These are phyloP conservation scores for Pseudopleuronectes americanus DNA, from an alignment of 2,797 vertebrate species.

Conservation along the genomic window DNA sequence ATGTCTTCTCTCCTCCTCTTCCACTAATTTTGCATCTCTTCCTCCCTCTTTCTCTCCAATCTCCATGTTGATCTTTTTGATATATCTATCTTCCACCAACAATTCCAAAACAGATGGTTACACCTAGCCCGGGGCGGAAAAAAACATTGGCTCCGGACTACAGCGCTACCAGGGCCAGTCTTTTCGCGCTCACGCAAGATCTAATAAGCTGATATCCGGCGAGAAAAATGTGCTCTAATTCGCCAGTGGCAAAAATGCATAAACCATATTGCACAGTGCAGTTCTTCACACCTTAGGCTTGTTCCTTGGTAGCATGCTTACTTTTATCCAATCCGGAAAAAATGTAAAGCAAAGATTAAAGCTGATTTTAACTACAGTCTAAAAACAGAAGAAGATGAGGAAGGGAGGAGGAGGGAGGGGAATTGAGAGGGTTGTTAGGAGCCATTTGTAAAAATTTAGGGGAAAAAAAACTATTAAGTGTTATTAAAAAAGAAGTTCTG, in stretches of 20 bases:
- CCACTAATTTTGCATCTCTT: conserved; percentile 18
- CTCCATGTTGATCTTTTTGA: conserved; percentile 71
- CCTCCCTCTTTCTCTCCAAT: conserved; percentile 47
- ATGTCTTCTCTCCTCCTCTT: conserved; percentile 45
- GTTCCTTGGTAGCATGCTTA: conserved; percentile 72
- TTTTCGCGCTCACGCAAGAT: conserved; percentile 73
- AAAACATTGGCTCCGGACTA: conserved; percentile 79
- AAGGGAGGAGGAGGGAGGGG: conserved; percentile 9
- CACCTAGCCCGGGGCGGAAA: conserved; percentile 77
- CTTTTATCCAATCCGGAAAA: conserved; percentile 60
- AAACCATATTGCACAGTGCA: conserved; percentile 69
- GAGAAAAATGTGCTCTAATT: conserved; percentile 65
- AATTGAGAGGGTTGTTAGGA: conserved; percentile 45
- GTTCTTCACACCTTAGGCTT: conserved; percentile 75
- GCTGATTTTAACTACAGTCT: conserved; percentile 44
- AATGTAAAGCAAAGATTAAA: conserved; percentile 64
- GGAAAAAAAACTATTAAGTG: conserved; percentile 66
- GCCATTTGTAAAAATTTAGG: conserved; percentile 71
- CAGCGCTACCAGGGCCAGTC: conserved; percentile 63
- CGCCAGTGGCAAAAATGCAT: conserved; percentile 74
- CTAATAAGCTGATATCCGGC: conserved; percentile 76
- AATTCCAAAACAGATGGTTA: conserved; percentile 82
- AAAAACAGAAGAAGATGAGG: conserved; percentile 27
- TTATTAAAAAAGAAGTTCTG: conserved; percentile 58
- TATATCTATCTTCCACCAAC: conserved; percentile 75